Evolutionary conservation across 2,113 vertebrate genomes (phyloP).

Genomic region (Poicephalus gulielmi): DNA sequence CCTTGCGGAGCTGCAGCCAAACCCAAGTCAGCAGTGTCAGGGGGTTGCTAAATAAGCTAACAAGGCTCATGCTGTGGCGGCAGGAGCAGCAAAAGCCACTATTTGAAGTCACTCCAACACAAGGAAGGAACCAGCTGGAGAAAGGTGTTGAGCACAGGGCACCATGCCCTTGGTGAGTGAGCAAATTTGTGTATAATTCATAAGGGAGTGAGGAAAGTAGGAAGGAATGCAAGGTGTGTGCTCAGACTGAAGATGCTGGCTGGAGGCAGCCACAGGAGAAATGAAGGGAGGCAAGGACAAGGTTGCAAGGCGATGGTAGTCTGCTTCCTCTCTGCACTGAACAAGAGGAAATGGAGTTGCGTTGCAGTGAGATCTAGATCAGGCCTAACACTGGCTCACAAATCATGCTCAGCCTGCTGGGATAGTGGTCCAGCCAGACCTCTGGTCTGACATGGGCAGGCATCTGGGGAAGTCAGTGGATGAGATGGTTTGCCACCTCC

Average conservation of each 20-base stretch:
- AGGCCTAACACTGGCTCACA: background rate
- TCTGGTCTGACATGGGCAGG: background rate
- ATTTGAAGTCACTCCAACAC: background rate
- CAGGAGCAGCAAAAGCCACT: background rate
- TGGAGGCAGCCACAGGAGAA: background rate
- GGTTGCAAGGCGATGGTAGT: background rate
- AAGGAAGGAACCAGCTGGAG: background rate
- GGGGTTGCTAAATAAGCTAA: background rate
- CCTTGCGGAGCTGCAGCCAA: background rate
- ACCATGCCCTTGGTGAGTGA: accelerated
- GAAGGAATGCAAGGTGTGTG: background rate
- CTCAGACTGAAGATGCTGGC: background rate
- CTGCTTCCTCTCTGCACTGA: background rate
- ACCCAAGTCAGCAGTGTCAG: background rate
- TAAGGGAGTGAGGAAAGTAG: background rate
- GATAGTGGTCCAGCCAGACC: background rate
- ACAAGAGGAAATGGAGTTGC: background rate
- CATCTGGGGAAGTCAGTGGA: accelerated
- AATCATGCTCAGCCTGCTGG: background rate
- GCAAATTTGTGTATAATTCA: accelerated
- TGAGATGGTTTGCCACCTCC: background rate
- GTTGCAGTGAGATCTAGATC: background rate
- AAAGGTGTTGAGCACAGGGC: background rate
- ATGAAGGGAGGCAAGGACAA: background rate
- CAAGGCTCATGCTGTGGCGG: background rate